Base-by-base conservation (phyloP, 1,140 invertebrate species). In the Cecropterus lyciades region DNA sequence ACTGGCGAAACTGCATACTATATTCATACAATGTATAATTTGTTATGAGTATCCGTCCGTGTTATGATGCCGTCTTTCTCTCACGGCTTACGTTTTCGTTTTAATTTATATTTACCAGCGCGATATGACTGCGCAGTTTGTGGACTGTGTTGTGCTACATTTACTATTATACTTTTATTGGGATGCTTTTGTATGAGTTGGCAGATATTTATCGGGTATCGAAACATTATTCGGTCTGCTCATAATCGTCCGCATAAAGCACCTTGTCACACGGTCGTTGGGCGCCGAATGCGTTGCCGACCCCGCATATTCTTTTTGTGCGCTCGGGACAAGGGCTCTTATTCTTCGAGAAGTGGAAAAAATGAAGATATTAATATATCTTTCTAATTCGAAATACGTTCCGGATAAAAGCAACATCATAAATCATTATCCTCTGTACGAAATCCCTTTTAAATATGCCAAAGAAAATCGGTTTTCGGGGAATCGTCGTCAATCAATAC, bases 291-390 rank as follows among this genome's bases (percentile, higher is more conserved):
- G 80, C 79, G 80, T 75, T 73, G 80, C 67, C 77, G 77, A 81
- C 76, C 77, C 85, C 75, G 73, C 71, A 62, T 82, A 82, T 84
- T 87, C 89, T 90, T 92, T 92, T 92, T 92, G 86, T 90, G 75
- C 70, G 80, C 73, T 75, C 76, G 69, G 84, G 73, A 76, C 81
- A 79, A 80, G 84, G 82, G 75, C 81, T 77, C 72, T 67, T 91
- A 91, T 89, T 91, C 87, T 89, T 83, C 77, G 87, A 82, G 84
- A 86, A 79, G 82, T 90, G 87, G 89, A 92, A 92, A 92, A 90
- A 92, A 92, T 90, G 75, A 89, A 92, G 89, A 92, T 90, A 91
- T 91, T 90, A 91, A 89, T 90, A 89, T 90, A 90, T 91, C 89
- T 89, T 89, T 89, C 87, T 90, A 90, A 92, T 90, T 88, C 84